A percentile compares a stretch with the other conserved stretches of the same genome.
Conservation (phyloP, 2,797 vertebrate species). For the Cirrhinus mrigala region DNA sequence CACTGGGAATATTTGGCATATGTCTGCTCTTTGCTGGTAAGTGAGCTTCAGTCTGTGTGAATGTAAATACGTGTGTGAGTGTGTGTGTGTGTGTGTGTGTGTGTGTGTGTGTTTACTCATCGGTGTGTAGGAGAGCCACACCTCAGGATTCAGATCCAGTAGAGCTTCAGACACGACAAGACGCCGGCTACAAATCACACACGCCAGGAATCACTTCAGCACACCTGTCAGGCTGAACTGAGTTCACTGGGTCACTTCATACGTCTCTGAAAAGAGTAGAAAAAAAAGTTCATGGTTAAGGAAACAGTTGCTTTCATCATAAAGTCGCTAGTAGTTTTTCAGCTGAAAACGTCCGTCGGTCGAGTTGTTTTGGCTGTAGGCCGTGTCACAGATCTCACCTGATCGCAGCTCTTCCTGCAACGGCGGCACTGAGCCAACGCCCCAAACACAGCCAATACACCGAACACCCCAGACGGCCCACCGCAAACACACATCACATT, state of each 20-base stretch:
- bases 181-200: neutral
- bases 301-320: too few relatives aligned
- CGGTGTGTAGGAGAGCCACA: neutral
- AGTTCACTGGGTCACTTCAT: neutral
- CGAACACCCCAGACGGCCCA: neutral
- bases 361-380: neutral
- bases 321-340: neutral
- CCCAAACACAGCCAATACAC: neutral
- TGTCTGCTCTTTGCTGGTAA: conserved; percentile 12
- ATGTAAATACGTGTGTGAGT: neutral
- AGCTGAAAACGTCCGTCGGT: too few relatives aligned
- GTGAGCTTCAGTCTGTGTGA: neutral
- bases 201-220: too few relatives aligned
- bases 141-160: neutral
- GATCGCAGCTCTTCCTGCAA: neutral
- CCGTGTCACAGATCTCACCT: neutral
- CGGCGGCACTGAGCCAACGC: conserved; percentile 15
- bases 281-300: neutral
- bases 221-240: neutral
- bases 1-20: neutral
- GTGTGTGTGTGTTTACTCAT: neutral
- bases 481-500: neutral
- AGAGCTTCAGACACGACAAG: neutral
- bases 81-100: too few relatives aligned
- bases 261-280: neutral